phyloP scores from a whole-genome alignment of 1,140 invertebrate genomes.

The Cyclargus thomasi region DNA sequence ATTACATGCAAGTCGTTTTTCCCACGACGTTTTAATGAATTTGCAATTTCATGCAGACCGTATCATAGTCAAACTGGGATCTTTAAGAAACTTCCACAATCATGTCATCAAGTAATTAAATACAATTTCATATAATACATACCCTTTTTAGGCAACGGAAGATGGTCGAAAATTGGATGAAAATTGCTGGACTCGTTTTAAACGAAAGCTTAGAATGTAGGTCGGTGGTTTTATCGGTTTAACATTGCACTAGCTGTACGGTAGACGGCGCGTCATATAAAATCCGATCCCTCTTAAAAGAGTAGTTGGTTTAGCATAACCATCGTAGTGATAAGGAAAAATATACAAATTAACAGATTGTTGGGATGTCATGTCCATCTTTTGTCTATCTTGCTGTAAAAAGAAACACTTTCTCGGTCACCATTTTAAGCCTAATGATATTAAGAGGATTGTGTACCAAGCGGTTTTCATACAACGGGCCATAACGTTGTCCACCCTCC shows the following conservation, averaged over 20 bases:
- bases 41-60: background rate
- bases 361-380: too few relatives aligned
- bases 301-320: too few relatives aligned
- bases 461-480: too few relatives aligned
- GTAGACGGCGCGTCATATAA: too few relatives aligned
- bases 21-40: background rate
- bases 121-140: background rate
- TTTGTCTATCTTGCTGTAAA: too few relatives aligned
- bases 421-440: too few relatives aligned
- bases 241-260: background rate
- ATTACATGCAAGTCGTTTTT: background rate
- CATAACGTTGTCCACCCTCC: too few relatives aligned
- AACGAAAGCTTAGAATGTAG: slow-evolving; percentile 18
- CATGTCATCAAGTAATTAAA: background rate
- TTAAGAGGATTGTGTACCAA: too few relatives aligned
- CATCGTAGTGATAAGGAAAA: too few relatives aligned
- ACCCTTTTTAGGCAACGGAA: background rate
- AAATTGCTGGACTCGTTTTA: slow-evolving; percentile 19
- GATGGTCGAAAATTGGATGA: background rate
- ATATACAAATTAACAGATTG: too few relatives aligned
- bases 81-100: background rate
- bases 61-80: background rate
- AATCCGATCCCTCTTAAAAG: too few relatives aligned
- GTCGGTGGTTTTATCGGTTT: background rate
- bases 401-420: too few relatives aligned